A percentile compares a stretch with the other conserved stretches of the same genome.
These are phyloP conservation scores for Ormyrus rosae DNA, from an alignment of 2,888 invertebrate genomes.

Conservation along the genomic window DNA sequence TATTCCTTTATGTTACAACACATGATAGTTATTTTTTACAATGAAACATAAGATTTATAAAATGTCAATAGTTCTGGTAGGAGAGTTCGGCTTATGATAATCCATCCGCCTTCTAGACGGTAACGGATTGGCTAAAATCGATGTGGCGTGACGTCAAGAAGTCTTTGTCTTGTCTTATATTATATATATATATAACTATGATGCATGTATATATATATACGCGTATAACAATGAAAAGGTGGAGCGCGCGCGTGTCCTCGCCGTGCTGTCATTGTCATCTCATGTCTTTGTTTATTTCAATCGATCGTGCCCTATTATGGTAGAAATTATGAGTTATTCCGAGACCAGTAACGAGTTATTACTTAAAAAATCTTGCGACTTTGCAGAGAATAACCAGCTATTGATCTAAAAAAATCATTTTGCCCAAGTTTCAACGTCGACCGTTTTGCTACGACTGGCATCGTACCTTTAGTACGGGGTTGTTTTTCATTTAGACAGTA, in stretches of 20 bases:
- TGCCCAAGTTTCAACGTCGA: no score
- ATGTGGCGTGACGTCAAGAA: constrained; percentile 56
- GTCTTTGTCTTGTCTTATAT: constrained; percentile 51
- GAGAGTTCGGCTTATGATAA: constrained; percentile 37
- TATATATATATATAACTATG: constrained; percentile 11
- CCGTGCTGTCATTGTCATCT: constrained; percentile 5
- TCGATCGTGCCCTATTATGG: no score
- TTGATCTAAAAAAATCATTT: no score
- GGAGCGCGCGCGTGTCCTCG: constrained; percentile 38
- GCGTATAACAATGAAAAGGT: constrained; percentile 48
- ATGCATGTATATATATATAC: constrained; percentile 21
- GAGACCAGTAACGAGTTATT: no score
- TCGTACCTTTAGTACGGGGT: no score
- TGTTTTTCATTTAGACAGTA: no score
- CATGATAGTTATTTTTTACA: constrained; percentile 18
- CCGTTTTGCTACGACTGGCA: no score
- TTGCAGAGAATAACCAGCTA: no score
- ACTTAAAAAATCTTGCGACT: no score
- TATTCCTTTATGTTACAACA: neutral
- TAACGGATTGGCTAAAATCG: constrained; percentile 52
- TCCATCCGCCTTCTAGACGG: constrained; percentile 39
- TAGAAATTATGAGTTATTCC: no score
- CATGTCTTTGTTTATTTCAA: neutral
- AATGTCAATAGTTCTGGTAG: constrained; percentile 40
- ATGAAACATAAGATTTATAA: constrained; percentile 44